Evolutionary conservation across 2,797 vertebrate species (phyloP).

Genomic region (Anguilla megastoma): DNA sequence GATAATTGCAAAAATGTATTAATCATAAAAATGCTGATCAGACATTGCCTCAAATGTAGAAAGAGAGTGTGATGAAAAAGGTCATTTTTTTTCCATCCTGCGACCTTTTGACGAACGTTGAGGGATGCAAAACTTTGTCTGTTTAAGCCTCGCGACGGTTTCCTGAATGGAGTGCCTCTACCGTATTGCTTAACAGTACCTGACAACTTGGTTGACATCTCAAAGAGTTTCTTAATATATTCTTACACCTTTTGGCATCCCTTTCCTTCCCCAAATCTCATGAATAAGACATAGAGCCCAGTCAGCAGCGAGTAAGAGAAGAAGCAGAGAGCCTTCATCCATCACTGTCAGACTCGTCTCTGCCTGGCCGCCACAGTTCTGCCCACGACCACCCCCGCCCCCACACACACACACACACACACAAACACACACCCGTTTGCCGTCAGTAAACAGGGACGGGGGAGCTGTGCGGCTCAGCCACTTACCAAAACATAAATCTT

Average conservation of each 20-base stretch:
- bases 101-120: conserved; percentile 29
- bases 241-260: conserved; percentile 84
- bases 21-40: conserved; percentile 22
- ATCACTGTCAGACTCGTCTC: conserved; percentile 81
- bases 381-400: conserved; percentile 72
- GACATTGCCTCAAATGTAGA: not conserved
- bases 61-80: not conserved
- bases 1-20: conserved; percentile 4
- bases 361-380: conserved; percentile 69
- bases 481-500: conserved; percentile 59
- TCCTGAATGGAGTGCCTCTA: conserved; percentile 57
- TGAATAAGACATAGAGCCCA: conserved; percentile 88
- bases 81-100: not conserved
- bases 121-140: conserved; percentile 28
- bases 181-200: conserved; percentile 75
- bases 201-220: conserved; percentile 81
- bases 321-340: conserved; percentile 79
- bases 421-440: conserved; percentile 39
- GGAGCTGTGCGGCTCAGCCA: conserved; percentile 47
- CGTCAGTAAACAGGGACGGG: conserved; percentile 71
- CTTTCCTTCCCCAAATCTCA: conserved; percentile 77
- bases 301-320: conserved; percentile 85
- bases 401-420: conserved; percentile 65
- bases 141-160: conserved; percentile 44
- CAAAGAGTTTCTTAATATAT: conserved; percentile 85